A percentile compares a stretch with the other conserved stretches of the same genome.
These are phyloP conservation scores for Catamblyrhynchus diadema DNA, from an alignment of 2,797 vertebrate genomes.

Conservation along the genomic window DNA sequence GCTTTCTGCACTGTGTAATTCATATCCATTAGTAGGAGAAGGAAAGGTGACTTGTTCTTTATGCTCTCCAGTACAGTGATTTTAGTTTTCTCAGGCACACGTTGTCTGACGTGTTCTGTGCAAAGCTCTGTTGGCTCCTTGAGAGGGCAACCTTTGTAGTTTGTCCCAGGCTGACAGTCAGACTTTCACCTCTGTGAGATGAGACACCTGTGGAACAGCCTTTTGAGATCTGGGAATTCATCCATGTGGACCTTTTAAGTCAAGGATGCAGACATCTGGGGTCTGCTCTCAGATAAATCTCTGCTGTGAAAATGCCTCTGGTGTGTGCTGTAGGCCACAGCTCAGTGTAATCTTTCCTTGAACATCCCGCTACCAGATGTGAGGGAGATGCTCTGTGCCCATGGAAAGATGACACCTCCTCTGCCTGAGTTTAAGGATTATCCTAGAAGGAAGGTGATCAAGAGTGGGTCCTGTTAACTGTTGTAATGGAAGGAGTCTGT, in stretches of 20 bases:
- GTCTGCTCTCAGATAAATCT: constrained; percentile 8
- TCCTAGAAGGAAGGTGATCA: background rate
- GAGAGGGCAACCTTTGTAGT: background rate
- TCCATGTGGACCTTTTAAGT: constrained; percentile 33
- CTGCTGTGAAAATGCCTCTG: constrained; percentile 1
- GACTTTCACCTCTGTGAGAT: constrained; percentile 11
- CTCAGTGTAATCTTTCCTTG: background rate
- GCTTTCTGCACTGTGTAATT: background rate
- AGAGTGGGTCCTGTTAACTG: background rate
- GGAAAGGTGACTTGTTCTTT: background rate
- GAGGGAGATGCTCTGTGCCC: background rate
- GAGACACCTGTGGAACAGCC: constrained; percentile 13
- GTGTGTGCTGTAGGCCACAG: background rate
- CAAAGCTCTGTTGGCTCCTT: background rate
- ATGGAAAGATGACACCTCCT: background rate
- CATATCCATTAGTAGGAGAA: background rate
- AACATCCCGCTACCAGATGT: background rate
- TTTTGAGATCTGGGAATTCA: constrained; percentile 5
- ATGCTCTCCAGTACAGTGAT: background rate
- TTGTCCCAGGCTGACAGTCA: background rate
- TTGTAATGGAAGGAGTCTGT: background rate
- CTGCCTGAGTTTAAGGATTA: background rate
- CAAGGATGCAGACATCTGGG: background rate
- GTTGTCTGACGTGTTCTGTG: background rate
- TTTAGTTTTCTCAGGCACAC: background rate